These are phyloP conservation scores for Halcyon leucocephala DNA, from an alignment of 2,797 vertebrate genomes.

Conservation along the genomic window DNA sequence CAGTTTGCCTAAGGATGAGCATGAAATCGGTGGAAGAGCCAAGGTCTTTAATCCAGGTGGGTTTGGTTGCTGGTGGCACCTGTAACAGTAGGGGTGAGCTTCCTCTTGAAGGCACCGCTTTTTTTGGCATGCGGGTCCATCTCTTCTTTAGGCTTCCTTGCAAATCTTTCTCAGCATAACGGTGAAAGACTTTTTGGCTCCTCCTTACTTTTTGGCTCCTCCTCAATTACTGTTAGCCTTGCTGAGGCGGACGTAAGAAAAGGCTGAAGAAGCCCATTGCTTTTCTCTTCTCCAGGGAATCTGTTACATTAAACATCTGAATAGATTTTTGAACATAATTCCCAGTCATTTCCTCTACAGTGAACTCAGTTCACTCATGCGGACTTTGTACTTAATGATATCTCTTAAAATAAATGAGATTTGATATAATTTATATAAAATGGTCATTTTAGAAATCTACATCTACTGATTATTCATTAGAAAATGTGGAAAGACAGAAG, in stretches of 20 bases:
- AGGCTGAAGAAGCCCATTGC: slow-evolving; percentile 49
- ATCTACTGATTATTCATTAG: slow-evolving; percentile 59
- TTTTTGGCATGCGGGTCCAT: neutral
- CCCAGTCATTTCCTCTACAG: slow-evolving; percentile 60
- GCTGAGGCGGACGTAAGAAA: slow-evolving; percentile 27
- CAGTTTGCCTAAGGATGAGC: neutral
- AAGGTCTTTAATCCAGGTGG: neutral
- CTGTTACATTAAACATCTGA: slow-evolving; percentile 64
- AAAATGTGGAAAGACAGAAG: slow-evolving; percentile 25
- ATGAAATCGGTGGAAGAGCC: neutral
- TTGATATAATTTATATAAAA: slow-evolving; percentile 49
- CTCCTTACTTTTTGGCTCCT: neutral
- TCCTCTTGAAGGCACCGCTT: neutral
- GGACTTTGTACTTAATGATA: slow-evolving; percentile 68
- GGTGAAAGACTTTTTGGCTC: slow-evolving; percentile 3
- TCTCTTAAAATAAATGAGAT: slow-evolving; percentile 69
- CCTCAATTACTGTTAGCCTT: slow-evolving; percentile 37
- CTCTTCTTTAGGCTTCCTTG: neutral
- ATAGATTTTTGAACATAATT: slow-evolving; percentile 61
- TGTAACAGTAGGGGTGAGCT: fast-evolving
- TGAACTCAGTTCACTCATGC: slow-evolving; percentile 59
- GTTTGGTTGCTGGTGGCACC: neutral
- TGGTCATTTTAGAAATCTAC: slow-evolving; percentile 42
- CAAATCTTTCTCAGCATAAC: neutral
- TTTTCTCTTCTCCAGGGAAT: slow-evolving; percentile 55